A percentile compares a stretch with the other conserved stretches of the same genome.
These are phyloP conservation scores for Vesta saturnalis DNA, from an alignment of 2,888 invertebrate genomes.

Conservation along the genomic window DNA sequence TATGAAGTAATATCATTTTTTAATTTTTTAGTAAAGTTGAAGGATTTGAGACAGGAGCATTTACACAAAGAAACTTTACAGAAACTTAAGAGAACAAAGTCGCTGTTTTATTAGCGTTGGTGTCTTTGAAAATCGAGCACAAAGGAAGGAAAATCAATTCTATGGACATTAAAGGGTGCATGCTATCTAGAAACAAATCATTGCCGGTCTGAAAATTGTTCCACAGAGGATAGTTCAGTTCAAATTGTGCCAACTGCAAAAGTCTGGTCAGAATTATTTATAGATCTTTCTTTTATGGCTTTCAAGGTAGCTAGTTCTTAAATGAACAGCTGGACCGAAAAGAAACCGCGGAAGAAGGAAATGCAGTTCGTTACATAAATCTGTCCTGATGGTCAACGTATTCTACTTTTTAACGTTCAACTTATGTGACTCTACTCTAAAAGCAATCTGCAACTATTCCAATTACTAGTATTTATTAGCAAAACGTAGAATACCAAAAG, in stretches of 20 bases:
- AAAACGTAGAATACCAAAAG: slow-evolving; percentile 18
- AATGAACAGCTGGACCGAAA: slow-evolving; percentile 35
- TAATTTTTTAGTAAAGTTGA: too few species aligned
- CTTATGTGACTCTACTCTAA: slow-evolving; percentile 23
- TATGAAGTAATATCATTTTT: too few species aligned
- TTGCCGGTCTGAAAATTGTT: slow-evolving; percentile 30
- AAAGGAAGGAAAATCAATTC: slow-evolving; percentile 15
- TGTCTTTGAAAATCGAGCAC: slow-evolving; percentile 13
- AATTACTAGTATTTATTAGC: slow-evolving; percentile 28
- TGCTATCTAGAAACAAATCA: slow-evolving; percentile 30
- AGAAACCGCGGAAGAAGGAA: slow-evolving; percentile 34
- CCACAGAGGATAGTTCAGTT: slow-evolving; percentile 30
- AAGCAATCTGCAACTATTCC: slow-evolving; percentile 14
- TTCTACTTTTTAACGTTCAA: slow-evolving; percentile 21
- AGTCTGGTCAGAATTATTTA: slow-evolving; percentile 33
- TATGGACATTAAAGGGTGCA: slow-evolving; percentile 19
- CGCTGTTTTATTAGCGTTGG: slow-evolving; percentile 8
- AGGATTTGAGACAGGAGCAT: background rate
- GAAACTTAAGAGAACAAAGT: slow-evolving; percentile 13
- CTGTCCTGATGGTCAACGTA: slow-evolving; percentile 25
- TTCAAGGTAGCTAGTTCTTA: slow-evolving; percentile 33
- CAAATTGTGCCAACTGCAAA: slow-evolving; percentile 33
- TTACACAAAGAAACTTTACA: background rate
- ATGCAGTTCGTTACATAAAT: slow-evolving; percentile 36
- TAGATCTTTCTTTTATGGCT: slow-evolving; percentile 32